phyloP scores from a whole-genome alignment of 1,140 invertebrate species.

The Drosophila nigromelanica region DNA sequence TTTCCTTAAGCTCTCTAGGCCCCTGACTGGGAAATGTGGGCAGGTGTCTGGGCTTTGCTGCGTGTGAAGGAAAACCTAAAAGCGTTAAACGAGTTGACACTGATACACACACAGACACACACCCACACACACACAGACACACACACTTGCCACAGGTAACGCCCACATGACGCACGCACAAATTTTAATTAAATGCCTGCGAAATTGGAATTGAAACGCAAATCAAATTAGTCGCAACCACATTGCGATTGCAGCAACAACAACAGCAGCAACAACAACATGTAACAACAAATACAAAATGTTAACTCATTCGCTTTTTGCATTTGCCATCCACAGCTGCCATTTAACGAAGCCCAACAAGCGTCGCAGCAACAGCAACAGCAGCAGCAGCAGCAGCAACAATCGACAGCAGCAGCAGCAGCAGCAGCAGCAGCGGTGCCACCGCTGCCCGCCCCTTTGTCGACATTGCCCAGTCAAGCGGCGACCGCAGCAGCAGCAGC shows the following conservation, averaged over 20 bases:
- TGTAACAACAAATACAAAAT: slow-evolving; percentile 6
- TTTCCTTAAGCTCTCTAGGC: background rate
- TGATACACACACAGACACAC: background rate
- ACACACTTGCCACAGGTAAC: slow-evolving; percentile 6
- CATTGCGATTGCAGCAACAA: slow-evolving; percentile 15
- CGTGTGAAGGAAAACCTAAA: slow-evolving; percentile 36
- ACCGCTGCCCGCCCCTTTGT: slow-evolving; percentile 50
- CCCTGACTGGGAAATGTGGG: no score
- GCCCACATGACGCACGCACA: slow-evolving; percentile 43
- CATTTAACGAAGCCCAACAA: slow-evolving; percentile 78
- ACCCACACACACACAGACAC: background rate
- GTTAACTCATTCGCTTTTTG: slow-evolving; percentile 27
- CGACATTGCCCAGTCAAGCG: slow-evolving; percentile 61
- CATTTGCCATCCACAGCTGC: slow-evolving; percentile 48
- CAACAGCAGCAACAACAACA: background rate
- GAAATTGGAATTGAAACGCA: slow-evolving; percentile 70
- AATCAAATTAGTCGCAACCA: slow-evolving; percentile 70
- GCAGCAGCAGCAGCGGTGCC: slow-evolving; percentile 33
- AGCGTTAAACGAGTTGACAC: slow-evolving; percentile 19
- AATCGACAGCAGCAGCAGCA: slow-evolving; percentile 43
- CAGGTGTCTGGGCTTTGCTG: background rate
- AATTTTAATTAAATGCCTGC: slow-evolving; percentile 64
- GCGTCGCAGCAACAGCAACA: slow-evolving; percentile 55
- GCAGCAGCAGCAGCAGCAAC: slow-evolving; percentile 48
- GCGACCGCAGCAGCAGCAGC: slow-evolving; percentile 37